These are phyloP conservation scores for Dipodomys spectabilis DNA, from an alignment of 2,113 vertebrate genomes.

Conservation along the genomic window DNA sequence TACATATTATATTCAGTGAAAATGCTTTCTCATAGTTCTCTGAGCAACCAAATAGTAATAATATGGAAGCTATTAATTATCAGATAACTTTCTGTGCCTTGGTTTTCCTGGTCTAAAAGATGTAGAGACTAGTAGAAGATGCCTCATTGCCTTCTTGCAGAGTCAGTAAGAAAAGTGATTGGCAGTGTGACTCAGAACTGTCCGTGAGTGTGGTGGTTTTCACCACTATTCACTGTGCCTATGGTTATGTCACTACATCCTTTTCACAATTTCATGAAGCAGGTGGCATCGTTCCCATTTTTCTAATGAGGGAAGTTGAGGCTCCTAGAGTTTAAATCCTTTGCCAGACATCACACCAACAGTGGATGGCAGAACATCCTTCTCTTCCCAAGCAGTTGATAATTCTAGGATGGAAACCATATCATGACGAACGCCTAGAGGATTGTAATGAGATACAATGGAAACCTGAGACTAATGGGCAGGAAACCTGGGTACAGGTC, in stretches of 20 bases:
- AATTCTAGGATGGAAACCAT: neutral
- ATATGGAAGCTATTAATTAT: neutral
- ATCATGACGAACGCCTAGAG: neutral
- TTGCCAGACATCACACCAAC: constrained; percentile 37
- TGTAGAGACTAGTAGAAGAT: constrained; percentile 32
- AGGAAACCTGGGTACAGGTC: constrained; percentile 13
- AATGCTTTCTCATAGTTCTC: neutral
- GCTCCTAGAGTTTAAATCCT: neutral
- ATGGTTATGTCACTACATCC: neutral
- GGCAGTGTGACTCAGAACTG: constrained; percentile 25
- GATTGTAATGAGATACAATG: neutral
- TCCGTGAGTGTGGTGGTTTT: neutral
- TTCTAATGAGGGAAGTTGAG: constrained; percentile 37
- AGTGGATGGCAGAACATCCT: neutral
- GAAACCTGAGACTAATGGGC: neutral
- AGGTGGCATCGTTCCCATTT: neutral
- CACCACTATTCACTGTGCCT: neutral
- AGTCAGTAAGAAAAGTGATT: constrained; percentile 15
- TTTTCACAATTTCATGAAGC: neutral
- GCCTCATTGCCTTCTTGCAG: neutral
- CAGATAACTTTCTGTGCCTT: neutral
- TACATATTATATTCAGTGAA: neutral
- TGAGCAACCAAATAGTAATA: constrained; percentile 29
- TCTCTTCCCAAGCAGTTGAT: neutral
- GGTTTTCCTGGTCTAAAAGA: neutral